Conservation (phyloP, 2,888 invertebrate species). For the Abscondita cerata region DNA sequence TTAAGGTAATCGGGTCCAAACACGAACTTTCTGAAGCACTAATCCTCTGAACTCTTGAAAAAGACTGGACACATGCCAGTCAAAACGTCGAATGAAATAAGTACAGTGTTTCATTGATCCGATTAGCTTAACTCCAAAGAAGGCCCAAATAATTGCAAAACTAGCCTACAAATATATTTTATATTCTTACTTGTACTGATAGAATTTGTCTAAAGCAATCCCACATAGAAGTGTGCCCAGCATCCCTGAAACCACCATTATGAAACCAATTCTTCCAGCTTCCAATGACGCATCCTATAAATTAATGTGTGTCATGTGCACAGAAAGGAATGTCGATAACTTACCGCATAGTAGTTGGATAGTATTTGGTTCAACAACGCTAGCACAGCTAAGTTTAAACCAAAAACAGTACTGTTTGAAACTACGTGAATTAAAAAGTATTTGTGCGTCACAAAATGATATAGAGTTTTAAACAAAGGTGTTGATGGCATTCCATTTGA, state of each 20-base stretch:
- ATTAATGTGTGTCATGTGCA: no score
- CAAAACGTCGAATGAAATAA: no score
- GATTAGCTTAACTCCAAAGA: no score
- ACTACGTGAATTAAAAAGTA: not conserved
- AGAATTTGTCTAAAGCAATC: conserved; percentile 89
- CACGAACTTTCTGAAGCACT: no score
- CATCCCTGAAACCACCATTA: conserved; percentile 92
- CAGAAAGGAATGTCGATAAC: conserved; percentile 2
- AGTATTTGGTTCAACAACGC: conserved; percentile 1
- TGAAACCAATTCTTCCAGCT: conserved; percentile 87
- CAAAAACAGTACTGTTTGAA: not conserved
- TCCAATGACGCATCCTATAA: conserved; percentile 69
- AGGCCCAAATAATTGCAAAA: no score
- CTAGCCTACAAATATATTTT: not conserved
- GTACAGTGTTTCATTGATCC: no score
- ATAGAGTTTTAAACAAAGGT: not conserved
- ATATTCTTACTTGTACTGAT: conserved; percentile 81
- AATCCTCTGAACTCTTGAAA: no score
- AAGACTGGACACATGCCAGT: no score
- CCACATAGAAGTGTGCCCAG: conserved; percentile 89
- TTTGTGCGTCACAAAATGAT: not conserved
- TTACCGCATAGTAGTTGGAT: not conserved
- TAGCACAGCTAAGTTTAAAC: not conserved
- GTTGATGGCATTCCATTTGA: not conserved
- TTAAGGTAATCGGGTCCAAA: no score